Base-by-base conservation (phyloP, 2,113 vertebrate species). In the Halichoeres trimaculatus region DNA sequence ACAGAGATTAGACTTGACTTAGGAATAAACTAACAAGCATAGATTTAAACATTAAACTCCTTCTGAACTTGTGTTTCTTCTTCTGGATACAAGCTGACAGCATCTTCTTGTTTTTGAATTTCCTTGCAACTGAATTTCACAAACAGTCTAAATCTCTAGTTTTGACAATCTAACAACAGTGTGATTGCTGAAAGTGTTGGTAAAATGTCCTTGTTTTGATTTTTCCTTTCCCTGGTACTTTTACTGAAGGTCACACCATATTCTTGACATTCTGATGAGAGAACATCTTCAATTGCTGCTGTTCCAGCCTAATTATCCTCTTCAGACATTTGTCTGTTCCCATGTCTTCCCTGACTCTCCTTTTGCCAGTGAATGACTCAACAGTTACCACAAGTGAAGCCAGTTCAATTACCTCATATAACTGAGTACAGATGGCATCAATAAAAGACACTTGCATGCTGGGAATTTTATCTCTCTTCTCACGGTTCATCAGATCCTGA, bases 381-480 rank as follows among this genome's bases (percentile, higher is more conserved):
- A 1, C 1, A 2, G 5, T 19, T 17, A 45, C 43, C 43, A 45
- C 43, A 45, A 45, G 38, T 40, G 35, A 16, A 19, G 14, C 9
- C 3, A 34, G 14, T 1, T 26, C 1, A 38, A 50, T 78, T 95
- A 99, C 98, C 98, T 99, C 96, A 77, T 99, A 99, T 3, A 99
- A 92, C 89, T 98, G 95, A 68, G 95, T 91, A 83, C 98, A 99
- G 89, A 99, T 96, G 81, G 96, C 96, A 52, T 99, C 98, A 71
- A 99, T 99, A 87, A 99, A 99, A 86, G 97, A 97, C 88, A 99
- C 98, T 88, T 99, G 98, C 97, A 99, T 98, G 90, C 96, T 98
- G 54, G 98, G 98, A 78, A 99, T 99, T 91, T 98, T 96, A 87
- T 99, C 98, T 78, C 95, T 94, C 92, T 99, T 99, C 88, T 99